Evolutionary conservation across 1,140 invertebrate species (phyloP), one percentile per base, ranked within the genome.

Genomic region (Reticulitermes speratus): DNA sequence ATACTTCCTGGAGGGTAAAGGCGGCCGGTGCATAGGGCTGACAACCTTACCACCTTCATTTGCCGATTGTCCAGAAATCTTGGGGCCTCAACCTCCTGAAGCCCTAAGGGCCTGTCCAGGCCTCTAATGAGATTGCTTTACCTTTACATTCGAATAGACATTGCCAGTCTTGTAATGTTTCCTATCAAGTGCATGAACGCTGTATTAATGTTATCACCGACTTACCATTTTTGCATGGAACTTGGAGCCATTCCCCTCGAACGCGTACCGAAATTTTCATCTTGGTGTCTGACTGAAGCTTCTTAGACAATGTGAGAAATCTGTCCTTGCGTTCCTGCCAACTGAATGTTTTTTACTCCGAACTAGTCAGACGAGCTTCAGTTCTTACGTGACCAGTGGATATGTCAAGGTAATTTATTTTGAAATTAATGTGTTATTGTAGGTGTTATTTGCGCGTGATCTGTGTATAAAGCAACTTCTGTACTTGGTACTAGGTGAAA

Each of bases 251-350:
- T 88, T 94, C 94, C 5, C 93, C 93, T 25, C 93, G 89, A 83
- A 95, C 91, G 86, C 93, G 88, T 45, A 92, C 93, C 16, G 94
- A 94, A 21, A 95, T 89, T 90, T 95, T 95, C 94, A 95, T 95
- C 23, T 82, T 92, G 32, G 32, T 0, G 19, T 2, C 19, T 21
- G 19, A 55, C 83, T 7, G 84, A n/a, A n/a, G 25, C n/a, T 75
- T 75, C 65, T 75, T 11, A 14, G 25, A 30, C 25, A 75, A 30
- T 12, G 7, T 75, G 65, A n/a, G 65, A n/a, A 16, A 19, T 25
- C 65, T 75, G 65, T 0, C 65, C 25, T 30, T 75, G 65, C 16
- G 3, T 75, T 65, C 8, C 25, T 25, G n/a, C 65, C 8, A 75
- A 75, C 65, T 75, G 65, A n/a, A 25, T 8, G 8, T 14, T 12